Base-by-base conservation (phyloP, 2,113 vertebrate species). In the Prolemur simus region DNA sequence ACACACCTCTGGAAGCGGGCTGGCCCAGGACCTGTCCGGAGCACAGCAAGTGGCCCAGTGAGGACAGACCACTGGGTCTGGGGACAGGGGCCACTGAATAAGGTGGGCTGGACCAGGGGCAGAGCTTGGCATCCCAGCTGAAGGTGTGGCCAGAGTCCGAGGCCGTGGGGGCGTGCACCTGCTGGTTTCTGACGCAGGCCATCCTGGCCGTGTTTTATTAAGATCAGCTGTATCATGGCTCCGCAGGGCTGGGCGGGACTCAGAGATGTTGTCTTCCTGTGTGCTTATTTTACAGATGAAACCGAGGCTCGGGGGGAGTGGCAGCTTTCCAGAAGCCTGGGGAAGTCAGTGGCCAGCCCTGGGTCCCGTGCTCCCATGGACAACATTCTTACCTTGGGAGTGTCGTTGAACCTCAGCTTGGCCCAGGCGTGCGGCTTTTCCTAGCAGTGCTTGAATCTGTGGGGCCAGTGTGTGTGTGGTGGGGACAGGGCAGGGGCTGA, bases 51-150 rank as follows among this genome's bases (percentile, higher is more conserved):
- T 4, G n/a, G 54, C 47, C 47, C 6, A 3, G 54, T 0, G 2
- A 6, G 52, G 37, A 3, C 10, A 17, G 78, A 34, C 25, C 12
- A 2, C 13, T 68, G 34, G 42, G 27, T n/a, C 32, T 20, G 45
- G 32, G 85, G 17, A 21, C 10, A 3, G 1, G 7, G 39, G 37
- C 1, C 2, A 0, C 15, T 17, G 32, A 17, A 0, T 11, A 7
- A 49, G 20, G 76, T 2, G 76, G 45, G 83, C 27, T 3, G 5
- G 11, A 0, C 21, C 0, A 5, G 7, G 15, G 4, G 12, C 3
- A 15, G 64, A 60, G 8, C 20, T 64, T 13, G 37, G 68, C 68
- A 13, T 37, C 17, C 58, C 58, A 34, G 76, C 77, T n/a, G 7
- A 9, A 52, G 27, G 34, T 27, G 0, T 3, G 23, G 49, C 29